Conservation (phyloP, 2,888 invertebrate genomes). For the Seira sanloemensis region DNA sequence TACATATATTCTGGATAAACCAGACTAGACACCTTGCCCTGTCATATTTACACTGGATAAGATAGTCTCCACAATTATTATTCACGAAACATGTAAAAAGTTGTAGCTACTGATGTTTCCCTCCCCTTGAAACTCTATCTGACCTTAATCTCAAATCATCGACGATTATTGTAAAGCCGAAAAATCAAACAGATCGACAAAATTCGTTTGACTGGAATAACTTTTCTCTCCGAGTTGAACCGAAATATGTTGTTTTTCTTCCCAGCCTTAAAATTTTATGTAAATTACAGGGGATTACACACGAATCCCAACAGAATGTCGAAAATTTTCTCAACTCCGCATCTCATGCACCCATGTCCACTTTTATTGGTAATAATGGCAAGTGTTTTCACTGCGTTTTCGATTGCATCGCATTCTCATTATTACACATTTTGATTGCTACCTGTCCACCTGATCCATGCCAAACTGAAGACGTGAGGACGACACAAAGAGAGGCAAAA, state of each 20-base stretch:
- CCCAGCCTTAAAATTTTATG: conserved; percentile 4
- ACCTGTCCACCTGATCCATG: background rate
- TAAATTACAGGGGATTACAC: conserved; percentile 3
- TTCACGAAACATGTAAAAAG: background rate
- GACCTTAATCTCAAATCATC: background rate
- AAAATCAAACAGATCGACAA: no score
- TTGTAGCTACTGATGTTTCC: background rate
- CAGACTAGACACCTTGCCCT: background rate
- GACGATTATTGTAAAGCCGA: background rate
- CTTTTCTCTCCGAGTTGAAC: no score
- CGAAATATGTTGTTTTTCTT: no score
- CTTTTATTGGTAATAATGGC: background rate
- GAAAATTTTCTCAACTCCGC: background rate
- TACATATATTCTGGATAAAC: background rate
- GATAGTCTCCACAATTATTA: background rate
- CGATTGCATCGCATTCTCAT: background rate
- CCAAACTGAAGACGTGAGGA: background rate
- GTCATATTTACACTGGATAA: background rate
- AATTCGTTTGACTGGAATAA: no score
- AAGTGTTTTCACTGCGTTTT: background rate
- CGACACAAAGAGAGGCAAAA: background rate
- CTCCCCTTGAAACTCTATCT: no score
- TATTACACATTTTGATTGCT: background rate
- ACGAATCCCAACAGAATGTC: background rate
- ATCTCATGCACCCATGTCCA: no score